These are phyloP conservation scores for Hassar affinis DNA, from an alignment of 2,113 vertebrate genomes.

Conservation along the genomic window DNA sequence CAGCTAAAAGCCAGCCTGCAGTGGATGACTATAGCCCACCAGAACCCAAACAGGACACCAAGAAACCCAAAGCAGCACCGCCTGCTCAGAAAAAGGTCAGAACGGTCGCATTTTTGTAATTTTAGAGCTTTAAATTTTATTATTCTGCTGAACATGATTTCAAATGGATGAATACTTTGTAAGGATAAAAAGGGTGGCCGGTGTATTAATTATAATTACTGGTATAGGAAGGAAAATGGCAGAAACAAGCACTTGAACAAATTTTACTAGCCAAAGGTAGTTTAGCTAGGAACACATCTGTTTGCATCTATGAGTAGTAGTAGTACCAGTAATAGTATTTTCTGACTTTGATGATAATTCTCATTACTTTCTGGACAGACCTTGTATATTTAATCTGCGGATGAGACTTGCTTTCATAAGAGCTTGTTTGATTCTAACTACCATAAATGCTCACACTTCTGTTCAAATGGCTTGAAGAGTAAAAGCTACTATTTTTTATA, in stretches of 20 bases:
- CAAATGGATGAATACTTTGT: neutral
- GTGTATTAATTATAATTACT: neutral
- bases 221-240: neutral
- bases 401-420: neutral
- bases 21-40: slow-evolving; percentile 74
- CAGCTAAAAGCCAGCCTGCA: slow-evolving; percentile 53
- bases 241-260: neutral
- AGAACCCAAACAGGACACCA: slow-evolving; percentile 84
- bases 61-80: slow-evolving; percentile 79
- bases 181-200: neutral
- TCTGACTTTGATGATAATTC: neutral
- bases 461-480: neutral
- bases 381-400: neutral
- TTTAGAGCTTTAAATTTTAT: neutral
- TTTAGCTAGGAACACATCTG: neutral
- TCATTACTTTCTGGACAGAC: too few relatives aligned
- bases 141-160: neutral
- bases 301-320: neutral
- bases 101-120: neutral
- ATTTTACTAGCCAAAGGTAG: neutral
- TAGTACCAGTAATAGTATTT: neutral
- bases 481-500: slow-evolving; percentile 19
- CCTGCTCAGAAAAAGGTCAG: slow-evolving; percentile 84
- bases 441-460: neutral
- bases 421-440: neutral